These are phyloP conservation scores for Falco peregrinus DNA, from an alignment of 2,797 vertebrate genomes.

Conservation along the genomic window DNA sequence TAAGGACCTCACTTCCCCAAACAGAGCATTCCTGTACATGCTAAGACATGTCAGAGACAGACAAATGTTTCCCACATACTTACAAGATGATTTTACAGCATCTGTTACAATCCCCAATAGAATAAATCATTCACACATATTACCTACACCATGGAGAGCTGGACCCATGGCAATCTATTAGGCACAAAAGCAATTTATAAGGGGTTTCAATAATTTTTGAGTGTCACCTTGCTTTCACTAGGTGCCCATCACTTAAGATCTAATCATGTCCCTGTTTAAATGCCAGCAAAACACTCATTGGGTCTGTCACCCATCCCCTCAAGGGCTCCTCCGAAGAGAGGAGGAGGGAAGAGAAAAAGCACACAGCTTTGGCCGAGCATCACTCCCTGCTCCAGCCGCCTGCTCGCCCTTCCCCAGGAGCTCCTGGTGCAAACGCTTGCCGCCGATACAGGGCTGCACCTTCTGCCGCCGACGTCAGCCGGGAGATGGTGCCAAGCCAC, in stretches of 20 bases:
- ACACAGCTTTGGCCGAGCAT: not conserved
- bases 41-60: constrained; percentile 28
- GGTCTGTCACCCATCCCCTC: not conserved
- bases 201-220: not conserved
- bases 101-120: not conserved
- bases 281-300: not conserved
- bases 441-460: not conserved
- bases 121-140: not conserved
- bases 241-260: not conserved
- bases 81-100: constrained; percentile 16
- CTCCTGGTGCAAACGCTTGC: fast-evolving
- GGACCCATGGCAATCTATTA: not conserved
- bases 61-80: constrained; percentile 29
- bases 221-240: not conserved
- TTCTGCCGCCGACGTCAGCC: fast-evolving
- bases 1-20: constrained; percentile 55
- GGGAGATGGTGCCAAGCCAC: not conserved
- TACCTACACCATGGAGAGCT: not conserved
- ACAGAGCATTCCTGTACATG: constrained; percentile 39
- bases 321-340: not conserved
- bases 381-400: not conserved
- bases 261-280: not conserved
- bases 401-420: not conserved
- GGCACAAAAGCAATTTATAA: not conserved
- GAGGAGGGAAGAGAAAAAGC: not conserved